These are phyloP conservation scores for Seira musarum DNA, from an alignment of 2,888 invertebrate genomes.

Conservation along the genomic window DNA sequence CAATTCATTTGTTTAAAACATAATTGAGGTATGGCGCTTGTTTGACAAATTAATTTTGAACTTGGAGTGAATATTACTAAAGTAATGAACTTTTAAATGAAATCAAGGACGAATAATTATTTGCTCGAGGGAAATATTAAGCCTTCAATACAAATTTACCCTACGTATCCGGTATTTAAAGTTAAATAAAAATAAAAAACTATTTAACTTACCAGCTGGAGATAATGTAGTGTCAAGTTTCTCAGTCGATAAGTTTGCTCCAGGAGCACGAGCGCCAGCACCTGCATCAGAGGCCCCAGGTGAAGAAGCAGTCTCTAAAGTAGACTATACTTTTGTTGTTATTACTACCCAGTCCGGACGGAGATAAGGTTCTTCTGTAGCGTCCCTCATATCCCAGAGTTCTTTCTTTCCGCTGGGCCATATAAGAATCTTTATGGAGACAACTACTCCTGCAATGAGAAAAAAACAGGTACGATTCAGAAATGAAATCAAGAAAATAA, in stretches of 20 bases:
- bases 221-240: constrained; percentile 67
- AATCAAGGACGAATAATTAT: constrained; percentile 9
- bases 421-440: constrained; percentile 84
- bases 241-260: constrained; percentile 44
- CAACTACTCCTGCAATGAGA: constrained; percentile 76
- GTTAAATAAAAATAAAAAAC: background rate
- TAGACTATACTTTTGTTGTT: constrained; percentile 43
- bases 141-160: background rate
- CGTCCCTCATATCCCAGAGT: constrained; percentile 82
- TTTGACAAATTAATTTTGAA: no score
- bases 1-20: no score
- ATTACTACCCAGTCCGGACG: constrained; percentile 71
- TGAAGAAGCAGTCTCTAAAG: constrained; percentile 36
- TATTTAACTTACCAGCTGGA: constrained; percentile 64
- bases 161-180: no score
- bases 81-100: background rate
- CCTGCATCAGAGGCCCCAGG: constrained; percentile 45
- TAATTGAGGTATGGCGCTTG: no score
- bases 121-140: background rate
- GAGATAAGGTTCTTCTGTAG: constrained; percentile 83
- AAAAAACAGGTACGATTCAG: background rate
- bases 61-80: no score
- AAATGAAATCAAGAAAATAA: no score
- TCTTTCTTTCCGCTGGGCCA: constrained; percentile 81
- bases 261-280: constrained; percentile 42